Evolutionary conservation across 1,140 invertebrate species (phyloP).

Genomic region (Mactra quadrangularis): DNA sequence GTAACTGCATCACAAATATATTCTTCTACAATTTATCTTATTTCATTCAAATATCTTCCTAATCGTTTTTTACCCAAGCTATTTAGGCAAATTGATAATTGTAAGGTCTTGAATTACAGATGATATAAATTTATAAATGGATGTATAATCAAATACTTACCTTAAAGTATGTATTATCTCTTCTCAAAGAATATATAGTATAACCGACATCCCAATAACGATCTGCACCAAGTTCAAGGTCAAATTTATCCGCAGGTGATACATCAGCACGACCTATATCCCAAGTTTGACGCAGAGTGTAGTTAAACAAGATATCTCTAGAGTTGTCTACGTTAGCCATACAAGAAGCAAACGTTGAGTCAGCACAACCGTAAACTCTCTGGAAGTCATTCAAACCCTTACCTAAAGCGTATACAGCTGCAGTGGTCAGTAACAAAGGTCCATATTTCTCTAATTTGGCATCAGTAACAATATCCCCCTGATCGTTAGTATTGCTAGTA

Average conservation of each 20-base stretch:
- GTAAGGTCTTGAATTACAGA: too few relatives aligned
- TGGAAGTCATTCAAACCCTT: slow-evolving; percentile 64
- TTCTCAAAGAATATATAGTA: slow-evolving; percentile 7
- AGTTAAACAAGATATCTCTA: slow-evolving; percentile 29
- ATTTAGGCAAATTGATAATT: too few relatives aligned
- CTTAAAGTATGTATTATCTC: slow-evolving; percentile 31
- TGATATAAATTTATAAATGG: too few relatives aligned
- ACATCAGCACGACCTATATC: slow-evolving; percentile 8
- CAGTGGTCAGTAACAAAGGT: slow-evolving; percentile 75
- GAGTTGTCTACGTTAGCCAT: background rate
- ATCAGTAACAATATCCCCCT: slow-evolving; percentile 37
- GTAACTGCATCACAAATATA: too few relatives aligned
- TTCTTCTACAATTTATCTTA: too few relatives aligned
- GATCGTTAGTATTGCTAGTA: slow-evolving; percentile 21
- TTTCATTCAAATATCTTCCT: too few relatives aligned
- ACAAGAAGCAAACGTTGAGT: slow-evolving; percentile 25
- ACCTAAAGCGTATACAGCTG: slow-evolving; percentile 78
- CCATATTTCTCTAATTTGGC: slow-evolving; percentile 10
- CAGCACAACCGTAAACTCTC: slow-evolving; percentile 7
- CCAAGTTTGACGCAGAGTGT: slow-evolving; percentile 32
- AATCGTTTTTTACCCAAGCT: too few relatives aligned
- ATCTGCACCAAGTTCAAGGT: slow-evolving; percentile 37
- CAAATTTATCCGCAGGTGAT: slow-evolving; percentile 19
- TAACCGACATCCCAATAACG: slow-evolving; percentile 54
- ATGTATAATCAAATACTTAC: too few relatives aligned